A percentile compares a stretch with the other conserved stretches of the same genome.
These are phyloP conservation scores for Dyspetes luteomarginatus DNA, from an alignment of 2,888 invertebrate species.

Conservation along the genomic window DNA sequence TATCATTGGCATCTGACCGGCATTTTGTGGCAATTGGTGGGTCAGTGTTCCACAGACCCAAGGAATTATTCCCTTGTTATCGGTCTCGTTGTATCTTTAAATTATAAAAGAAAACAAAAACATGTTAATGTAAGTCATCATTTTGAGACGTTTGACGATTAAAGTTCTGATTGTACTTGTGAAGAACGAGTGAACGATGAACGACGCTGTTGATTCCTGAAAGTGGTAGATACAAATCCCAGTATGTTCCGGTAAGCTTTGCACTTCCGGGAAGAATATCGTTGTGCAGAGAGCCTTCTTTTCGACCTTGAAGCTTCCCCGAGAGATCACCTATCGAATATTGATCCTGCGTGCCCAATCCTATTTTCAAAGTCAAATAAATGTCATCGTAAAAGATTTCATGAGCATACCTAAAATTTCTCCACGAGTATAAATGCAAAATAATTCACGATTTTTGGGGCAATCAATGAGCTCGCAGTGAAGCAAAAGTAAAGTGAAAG, in stretches of 20 bases:
- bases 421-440: too few relatives aligned
- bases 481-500: too few relatives aligned
- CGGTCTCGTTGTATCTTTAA: slow-evolving; percentile 84
- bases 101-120: slow-evolving; percentile 17
- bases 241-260: slow-evolving; percentile 90
- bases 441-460: too few relatives aligned
- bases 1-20: slow-evolving; percentile 89
- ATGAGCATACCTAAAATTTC: too few relatives aligned
- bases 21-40: slow-evolving; percentile 87
- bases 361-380: slow-evolving; percentile 71
- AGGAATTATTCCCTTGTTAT: slow-evolving; percentile 83
- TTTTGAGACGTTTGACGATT: slow-evolving; percentile 72
- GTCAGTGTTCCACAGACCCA: slow-evolving; percentile 88
- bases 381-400: too few relatives aligned
- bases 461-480: too few relatives aligned
- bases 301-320: slow-evolving; percentile 92
- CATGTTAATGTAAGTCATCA: too few relatives aligned
- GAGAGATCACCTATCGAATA: slow-evolving; percentile 95
- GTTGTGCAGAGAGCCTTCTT: slow-evolving; percentile 88
- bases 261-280: slow-evolving; percentile 89
- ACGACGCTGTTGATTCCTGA: slow-evolving; percentile 91
- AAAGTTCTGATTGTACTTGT: slow-evolving; percentile 85
- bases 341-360: slow-evolving; percentile 93
- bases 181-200: slow-evolving; percentile 91
- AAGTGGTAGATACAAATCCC: slow-evolving; percentile 94